A percentile compares a stretch with the other conserved stretches of the same genome.
These are phyloP conservation scores for Potamilus streckersoni DNA, from an alignment of 1,140 invertebrate genomes.

Conservation along the genomic window DNA sequence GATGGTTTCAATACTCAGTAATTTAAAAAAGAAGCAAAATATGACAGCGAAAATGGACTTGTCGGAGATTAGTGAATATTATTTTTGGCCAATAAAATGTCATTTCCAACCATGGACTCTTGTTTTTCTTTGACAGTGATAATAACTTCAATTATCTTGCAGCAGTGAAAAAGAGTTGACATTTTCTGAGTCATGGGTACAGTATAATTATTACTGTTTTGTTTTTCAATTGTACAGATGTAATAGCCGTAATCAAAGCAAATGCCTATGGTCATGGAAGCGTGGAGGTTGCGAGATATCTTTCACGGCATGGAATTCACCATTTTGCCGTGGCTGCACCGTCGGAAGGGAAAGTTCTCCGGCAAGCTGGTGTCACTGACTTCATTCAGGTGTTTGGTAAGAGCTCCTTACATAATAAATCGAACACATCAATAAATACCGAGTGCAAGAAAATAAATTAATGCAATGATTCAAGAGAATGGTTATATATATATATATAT, in stretches of 20 bases:
- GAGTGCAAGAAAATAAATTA: too few relatives aligned
- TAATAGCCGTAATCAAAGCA: conserved; percentile 51
- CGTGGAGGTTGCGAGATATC: conserved; percentile 34
- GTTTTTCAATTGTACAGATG: conserved; percentile 26
- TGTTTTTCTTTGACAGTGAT: background rate
- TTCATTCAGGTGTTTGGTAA: conserved; percentile 46
- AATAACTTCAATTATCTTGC: background rate
- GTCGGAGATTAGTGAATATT: too few relatives aligned
- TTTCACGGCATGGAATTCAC: conserved; percentile 35
- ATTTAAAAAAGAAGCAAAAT: too few relatives aligned
- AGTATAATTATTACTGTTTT: background rate
- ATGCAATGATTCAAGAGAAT: too few relatives aligned
- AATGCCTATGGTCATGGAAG: conserved; percentile 56
- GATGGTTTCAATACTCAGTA: too few relatives aligned
- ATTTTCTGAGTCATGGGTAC: background rate
- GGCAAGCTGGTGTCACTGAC: conserved; percentile 34
- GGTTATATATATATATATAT: too few relatives aligned
- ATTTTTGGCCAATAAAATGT: too few relatives aligned
- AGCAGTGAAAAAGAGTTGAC: too few relatives aligned
- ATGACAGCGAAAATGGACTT: too few relatives aligned
- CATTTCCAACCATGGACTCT: too few relatives aligned
- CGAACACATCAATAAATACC: too few relatives aligned
- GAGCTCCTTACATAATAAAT: background rate
- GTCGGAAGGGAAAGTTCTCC: conserved; percentile 40
- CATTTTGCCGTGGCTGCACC: conserved; percentile 51